Evolutionary conservation across 2,888 invertebrate genomes (phyloP).

Genomic region (Alloscopus bannaensis): DNA sequence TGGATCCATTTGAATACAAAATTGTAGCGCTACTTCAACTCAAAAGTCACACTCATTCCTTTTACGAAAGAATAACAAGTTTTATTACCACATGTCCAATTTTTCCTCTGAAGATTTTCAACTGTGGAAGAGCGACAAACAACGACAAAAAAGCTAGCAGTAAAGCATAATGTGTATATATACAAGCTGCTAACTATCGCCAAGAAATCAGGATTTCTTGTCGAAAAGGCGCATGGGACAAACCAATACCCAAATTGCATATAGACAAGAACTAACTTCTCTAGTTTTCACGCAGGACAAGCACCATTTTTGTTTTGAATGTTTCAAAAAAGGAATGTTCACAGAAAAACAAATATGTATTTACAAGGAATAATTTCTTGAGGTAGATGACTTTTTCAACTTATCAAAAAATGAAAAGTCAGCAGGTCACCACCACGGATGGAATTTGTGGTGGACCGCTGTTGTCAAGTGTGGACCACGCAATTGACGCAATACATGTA

Average conservation of each 20-base stretch:
- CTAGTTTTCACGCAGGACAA: too few relatives aligned
- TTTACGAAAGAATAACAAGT: slow-evolving; percentile 1
- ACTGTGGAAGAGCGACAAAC: not conserved
- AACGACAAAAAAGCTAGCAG: not conserved
- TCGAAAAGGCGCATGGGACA: slow-evolving; percentile 10
- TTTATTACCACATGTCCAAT: not conserved
- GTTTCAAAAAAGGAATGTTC: slow-evolving; percentile 2
- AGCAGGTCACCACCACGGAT: slow-evolving; percentile 22
- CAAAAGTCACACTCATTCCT: not conserved
- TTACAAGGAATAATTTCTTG: not conserved
- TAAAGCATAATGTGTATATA: not conserved
- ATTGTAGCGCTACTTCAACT: not conserved
- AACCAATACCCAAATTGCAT: too few relatives aligned
- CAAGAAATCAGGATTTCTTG: slow-evolving; percentile 47
- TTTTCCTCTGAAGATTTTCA: not conserved
- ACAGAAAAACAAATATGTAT: not conserved
- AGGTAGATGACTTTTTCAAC: slow-evolving; percentile 29
- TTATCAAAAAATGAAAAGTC: slow-evolving; percentile 34
- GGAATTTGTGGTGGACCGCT: not conserved
- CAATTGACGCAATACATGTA: not conserved
- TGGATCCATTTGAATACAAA: slow-evolving; percentile 15
- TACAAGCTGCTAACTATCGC: slow-evolving; percentile 52
- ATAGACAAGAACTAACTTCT: too few relatives aligned
- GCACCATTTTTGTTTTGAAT: not conserved
- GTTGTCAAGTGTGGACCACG: not conserved